Conservation (phyloP, 2,113 vertebrate species). For the Alces alces region DNA sequence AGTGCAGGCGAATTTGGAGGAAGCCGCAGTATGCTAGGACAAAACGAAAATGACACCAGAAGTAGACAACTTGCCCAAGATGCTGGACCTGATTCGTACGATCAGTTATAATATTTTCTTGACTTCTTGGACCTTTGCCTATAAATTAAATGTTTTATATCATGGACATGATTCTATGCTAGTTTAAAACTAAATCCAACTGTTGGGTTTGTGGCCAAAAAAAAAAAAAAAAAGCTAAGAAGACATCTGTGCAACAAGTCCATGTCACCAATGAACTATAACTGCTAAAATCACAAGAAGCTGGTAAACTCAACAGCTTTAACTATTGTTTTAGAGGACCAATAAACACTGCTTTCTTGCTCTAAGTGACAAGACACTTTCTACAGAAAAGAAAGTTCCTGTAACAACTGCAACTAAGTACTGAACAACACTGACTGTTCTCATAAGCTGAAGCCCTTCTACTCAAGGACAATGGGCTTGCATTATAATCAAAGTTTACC, state of each 20-base stretch:
- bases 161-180: too few relatives aligned
- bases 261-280: background rate
- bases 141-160: too few relatives aligned
- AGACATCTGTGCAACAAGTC: background rate
- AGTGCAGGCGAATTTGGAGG: too few relatives aligned
- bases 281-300: background rate
- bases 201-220: too few relatives aligned
- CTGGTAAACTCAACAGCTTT: conserved; percentile 10
- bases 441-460: background rate
- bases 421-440: background rate
- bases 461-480: background rate
- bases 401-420: background rate
- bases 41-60: too few relatives aligned
- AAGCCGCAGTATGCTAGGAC: too few relatives aligned
- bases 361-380: background rate
- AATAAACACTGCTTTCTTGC: conserved; percentile 6
- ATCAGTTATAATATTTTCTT: too few relatives aligned
- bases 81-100: too few relatives aligned
- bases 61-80: too few relatives aligned
- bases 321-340: background rate
- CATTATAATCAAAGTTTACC: background rate
- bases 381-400: background rate
- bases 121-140: too few relatives aligned
- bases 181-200: too few relatives aligned
- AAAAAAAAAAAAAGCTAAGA: background rate